Conservation (phyloP, 2,888 invertebrate genomes). For the Brenthis daphne region DNA sequence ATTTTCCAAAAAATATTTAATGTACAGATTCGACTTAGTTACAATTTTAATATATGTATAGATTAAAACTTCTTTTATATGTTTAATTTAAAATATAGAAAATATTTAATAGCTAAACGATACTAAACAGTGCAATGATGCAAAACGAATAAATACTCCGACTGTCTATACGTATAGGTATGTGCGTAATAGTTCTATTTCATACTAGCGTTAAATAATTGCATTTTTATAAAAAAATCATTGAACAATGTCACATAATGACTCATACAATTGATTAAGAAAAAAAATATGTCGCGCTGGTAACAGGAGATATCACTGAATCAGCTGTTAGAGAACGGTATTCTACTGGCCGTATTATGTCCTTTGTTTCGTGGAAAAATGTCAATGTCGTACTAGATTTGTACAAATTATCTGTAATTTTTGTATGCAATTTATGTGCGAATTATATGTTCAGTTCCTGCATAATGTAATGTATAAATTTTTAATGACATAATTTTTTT, state of each 20-base stretch:
- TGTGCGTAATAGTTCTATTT: not conserved
- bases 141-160: too few relatives aligned
- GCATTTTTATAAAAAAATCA: not conserved
- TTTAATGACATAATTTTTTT: too few relatives aligned
- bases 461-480: too few relatives aligned
- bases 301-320: constrained; percentile 25
- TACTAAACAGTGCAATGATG: too few relatives aligned
- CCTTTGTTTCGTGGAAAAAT: constrained; percentile 24
- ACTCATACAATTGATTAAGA: constrained; percentile 28
- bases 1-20: too few relatives aligned
- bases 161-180: too few relatives aligned
- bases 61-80: too few relatives aligned
- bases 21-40: too few relatives aligned
- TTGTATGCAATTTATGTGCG: constrained; percentile 6
- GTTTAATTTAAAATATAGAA: too few relatives aligned
- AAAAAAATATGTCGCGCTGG: constrained; percentile 28
- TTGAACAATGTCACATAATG: not conserved
- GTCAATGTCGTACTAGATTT: constrained; percentile 10
- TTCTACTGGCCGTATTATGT: constrained; percentile 15
- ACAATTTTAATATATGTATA: too few relatives aligned
- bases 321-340: constrained; percentile 19
- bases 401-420: constrained; percentile 2
- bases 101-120: too few relatives aligned
- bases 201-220: not conserved
- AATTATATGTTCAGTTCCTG: not conserved